Evolutionary conservation across 2,888 invertebrate genomes (phyloP).

Genomic region (Leucania comma): DNA sequence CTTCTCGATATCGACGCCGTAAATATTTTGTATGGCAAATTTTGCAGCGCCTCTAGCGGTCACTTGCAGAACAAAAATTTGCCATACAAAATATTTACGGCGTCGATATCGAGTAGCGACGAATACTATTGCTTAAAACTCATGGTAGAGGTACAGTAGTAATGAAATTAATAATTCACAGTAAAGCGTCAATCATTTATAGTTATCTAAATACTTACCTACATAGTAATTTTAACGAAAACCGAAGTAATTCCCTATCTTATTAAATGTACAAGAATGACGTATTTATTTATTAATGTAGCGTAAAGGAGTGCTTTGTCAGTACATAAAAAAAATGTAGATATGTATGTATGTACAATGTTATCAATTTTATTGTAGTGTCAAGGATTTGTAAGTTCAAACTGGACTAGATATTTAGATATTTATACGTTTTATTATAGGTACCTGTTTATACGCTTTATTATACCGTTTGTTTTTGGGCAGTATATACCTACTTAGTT

Average conservation of each 20-base stretch:
- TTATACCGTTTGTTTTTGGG: no score
- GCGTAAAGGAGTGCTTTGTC: slow-evolving; percentile 50
- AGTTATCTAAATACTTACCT: slow-evolving; percentile 13
- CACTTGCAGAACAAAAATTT: no score
- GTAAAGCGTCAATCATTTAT: background rate
- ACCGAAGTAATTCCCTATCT: slow-evolving; percentile 34
- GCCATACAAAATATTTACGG: no score
- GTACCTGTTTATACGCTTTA: no score
- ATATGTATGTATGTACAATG: slow-evolving; percentile 32
- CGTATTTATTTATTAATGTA: slow-evolving; percentile 52
- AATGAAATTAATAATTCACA: slow-evolving; percentile 1
- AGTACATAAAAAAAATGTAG: slow-evolving; percentile 30
- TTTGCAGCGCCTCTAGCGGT: no score
- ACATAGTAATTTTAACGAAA: slow-evolving; percentile 23
- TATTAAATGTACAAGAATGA: slow-evolving; percentile 37
- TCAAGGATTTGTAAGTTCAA: slow-evolving; percentile 58
- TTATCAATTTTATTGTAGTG: slow-evolving; percentile 46
- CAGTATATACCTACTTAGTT: no score
- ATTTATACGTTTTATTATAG: no score
- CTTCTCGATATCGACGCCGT: no score
- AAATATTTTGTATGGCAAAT: no score
- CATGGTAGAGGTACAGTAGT: no score
- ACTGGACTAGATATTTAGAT: background rate
- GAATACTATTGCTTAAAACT: no score
- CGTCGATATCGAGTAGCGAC: no score